Percentiles rank a stretch among this genome's conserved stretches.
Evolutionary conservation across 2,888 invertebrate genomes (phyloP).

Genomic region (Leptopilina drosophilae): DNA sequence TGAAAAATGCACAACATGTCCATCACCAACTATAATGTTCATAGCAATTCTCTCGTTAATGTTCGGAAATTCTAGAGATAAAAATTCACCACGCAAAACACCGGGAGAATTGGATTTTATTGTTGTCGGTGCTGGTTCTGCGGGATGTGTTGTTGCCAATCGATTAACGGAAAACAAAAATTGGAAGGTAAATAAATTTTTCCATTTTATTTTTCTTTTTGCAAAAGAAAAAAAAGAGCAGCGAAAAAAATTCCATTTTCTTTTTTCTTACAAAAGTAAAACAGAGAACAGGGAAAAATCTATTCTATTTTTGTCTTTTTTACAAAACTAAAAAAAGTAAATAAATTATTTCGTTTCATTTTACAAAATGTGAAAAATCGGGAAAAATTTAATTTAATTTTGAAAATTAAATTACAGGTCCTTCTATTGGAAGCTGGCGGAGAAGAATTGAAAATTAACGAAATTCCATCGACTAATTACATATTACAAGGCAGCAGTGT

Average conservation of each 20-base stretch:
- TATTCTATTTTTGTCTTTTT: no score
- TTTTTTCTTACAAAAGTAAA: no score
- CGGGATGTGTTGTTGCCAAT: no score
- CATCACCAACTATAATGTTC: not conserved
- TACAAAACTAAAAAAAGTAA: no score
- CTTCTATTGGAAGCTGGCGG: slow-evolving; percentile 83
- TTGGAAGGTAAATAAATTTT: no score
- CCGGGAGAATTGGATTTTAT: not conserved
- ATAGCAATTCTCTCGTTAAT: not conserved
- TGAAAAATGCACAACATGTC: not conserved
- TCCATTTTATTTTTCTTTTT: no score
- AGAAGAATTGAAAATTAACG: slow-evolving; percentile 83
- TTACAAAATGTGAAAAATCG: no score
- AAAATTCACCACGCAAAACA: not conserved
- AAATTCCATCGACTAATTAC: slow-evolving; percentile 81
- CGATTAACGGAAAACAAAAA: not conserved
- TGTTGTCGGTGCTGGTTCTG: not conserved
- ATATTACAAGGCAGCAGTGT: slow-evolving; percentile 79
- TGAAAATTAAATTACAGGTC: slow-evolving; percentile 76
- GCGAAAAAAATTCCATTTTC: no score
- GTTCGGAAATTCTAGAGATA: not conserved
- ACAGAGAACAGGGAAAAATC: no score
- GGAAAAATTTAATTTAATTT: no score
- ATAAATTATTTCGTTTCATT: no score
- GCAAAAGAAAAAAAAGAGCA: no score